Evolutionary conservation across 2,888 invertebrate species (phyloP), one percentile per base, ranked within the genome.

Genomic region (Blastobasis adustella): DNA sequence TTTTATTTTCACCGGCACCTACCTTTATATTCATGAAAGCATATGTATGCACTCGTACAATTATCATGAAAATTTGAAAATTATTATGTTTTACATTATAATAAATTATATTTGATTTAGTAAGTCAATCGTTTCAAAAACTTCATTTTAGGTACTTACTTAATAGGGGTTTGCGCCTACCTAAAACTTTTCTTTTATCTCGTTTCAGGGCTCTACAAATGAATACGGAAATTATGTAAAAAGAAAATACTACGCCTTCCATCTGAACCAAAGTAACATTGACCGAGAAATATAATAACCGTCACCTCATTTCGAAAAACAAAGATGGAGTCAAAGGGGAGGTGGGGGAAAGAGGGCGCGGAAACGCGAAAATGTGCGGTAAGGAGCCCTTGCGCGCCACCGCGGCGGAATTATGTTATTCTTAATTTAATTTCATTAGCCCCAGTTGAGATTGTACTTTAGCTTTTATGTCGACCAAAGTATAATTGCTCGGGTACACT

Each of bases 391-490:
- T 49, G 36, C 49, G 58, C 58, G 44, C n/a, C 9, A 10, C 42
- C 53, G 50, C 42, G 63, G 63, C 67, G 66, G 73, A 69, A 77
- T 79, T 74, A 73, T 78, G 79, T 81, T 81, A 79, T 82, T 82
- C 80, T 82, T 81, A 76, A 82, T 84, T 82, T 82, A 79, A 82
- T 84, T 84, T 84, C 82, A 83, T 82, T 81, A 82, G 76, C 73
- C 76, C 56, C 55, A 58, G 65, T 66, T 64, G 76, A 76, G 82
- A 83, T 80, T 79, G 79, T 64, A 58, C 63, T 57, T 50, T 43
- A 59, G 61, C 59, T 58, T 63, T 65, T 65, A 62, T 60, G 58
- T 58, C 61, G 57, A 61, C 64, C 67, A 56, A 58, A 65, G 62
- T 65, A 61, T 67, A 68, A 69, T 65, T 65, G 61, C 56, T 61